These are phyloP conservation scores for Platynereis dumerilii DNA, from an alignment of 2,888 invertebrate species.

Conservation along the genomic window DNA sequence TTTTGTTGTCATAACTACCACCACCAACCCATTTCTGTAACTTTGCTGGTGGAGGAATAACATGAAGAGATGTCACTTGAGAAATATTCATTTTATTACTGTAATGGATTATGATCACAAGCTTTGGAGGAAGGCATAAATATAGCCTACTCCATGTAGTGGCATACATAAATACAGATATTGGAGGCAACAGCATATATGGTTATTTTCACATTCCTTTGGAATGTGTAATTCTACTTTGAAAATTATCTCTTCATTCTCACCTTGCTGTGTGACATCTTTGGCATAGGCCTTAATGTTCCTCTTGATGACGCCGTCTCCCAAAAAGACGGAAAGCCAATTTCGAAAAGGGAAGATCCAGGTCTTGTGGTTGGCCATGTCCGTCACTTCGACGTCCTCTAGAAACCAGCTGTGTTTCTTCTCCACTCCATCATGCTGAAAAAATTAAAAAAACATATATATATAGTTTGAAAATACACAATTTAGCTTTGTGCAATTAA, in stretches of 20 bases:
- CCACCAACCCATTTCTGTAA: not conserved
- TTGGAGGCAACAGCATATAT: too few species aligned
- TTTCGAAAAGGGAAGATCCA: conserved; percentile 52
- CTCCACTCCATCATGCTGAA: conserved; percentile 51
- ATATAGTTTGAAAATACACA: too few species aligned
- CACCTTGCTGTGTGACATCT: conserved; percentile 18
- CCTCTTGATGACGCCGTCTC: conserved; percentile 35
- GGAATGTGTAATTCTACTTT: too few species aligned
- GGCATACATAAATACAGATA: too few species aligned
- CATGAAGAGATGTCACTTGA: not conserved
- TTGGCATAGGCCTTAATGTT: conserved; percentile 5
- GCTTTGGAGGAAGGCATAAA: too few species aligned
- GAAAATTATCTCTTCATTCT: not conserved
- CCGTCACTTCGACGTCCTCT: conserved; percentile 42
- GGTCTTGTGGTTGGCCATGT: conserved; percentile 41
- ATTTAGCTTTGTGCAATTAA: too few species aligned
- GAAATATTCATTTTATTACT: conserved; percentile 3
- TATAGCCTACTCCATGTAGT: too few species aligned
- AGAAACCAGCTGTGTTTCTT: conserved; percentile 52
- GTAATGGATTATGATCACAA: too few species aligned
- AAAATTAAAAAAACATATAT: not conserved
- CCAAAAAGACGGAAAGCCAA: conserved; percentile 51
- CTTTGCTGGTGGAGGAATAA: not conserved
- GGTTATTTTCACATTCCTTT: too few species aligned
- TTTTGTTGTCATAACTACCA: not conserved